A percentile compares a stretch with the other conserved stretches of the same genome.
Evolutionary conservation across 2,113 vertebrate species (phyloP).

Genomic region (Sylvilagus bachmani): DNA sequence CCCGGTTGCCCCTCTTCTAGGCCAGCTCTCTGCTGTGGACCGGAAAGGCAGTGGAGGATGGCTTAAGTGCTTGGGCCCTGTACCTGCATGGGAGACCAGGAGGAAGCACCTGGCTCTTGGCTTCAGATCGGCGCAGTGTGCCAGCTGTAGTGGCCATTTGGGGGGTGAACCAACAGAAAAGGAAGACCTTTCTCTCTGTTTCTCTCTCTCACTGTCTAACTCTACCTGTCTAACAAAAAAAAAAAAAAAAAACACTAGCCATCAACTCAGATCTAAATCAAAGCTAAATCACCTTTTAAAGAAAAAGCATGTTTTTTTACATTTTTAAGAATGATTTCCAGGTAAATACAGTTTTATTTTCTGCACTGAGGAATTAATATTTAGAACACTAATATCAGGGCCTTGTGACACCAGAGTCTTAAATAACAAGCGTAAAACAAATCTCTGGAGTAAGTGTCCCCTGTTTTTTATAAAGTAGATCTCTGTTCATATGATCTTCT

Average conservation of each 20-base stretch:
- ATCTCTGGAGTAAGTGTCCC: neutral
- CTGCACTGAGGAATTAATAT: conserved; percentile 22
- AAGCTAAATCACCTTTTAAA: conserved; percentile 8
- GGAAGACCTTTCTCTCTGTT: too few species aligned
- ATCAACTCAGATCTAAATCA: conserved; percentile 9
- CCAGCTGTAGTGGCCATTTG: too few species aligned
- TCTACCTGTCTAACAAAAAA: too few species aligned
- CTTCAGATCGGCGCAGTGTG: too few species aligned
- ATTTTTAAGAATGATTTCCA: conserved; percentile 53
- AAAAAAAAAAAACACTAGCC: neutral
- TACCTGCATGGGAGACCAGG: too few species aligned
- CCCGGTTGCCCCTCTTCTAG: too few species aligned
- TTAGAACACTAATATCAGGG: conserved; percentile 19
- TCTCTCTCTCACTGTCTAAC: too few species aligned
- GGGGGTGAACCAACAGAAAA: too few species aligned
- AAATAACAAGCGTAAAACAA: conserved; percentile 18
- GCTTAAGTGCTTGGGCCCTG: too few species aligned
- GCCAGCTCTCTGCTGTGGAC: too few species aligned
- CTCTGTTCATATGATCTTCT: neutral
- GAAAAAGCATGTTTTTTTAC: conserved; percentile 2
- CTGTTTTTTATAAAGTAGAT: conserved; percentile 37
- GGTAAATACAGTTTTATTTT: conserved; percentile 44
- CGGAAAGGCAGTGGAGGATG: too few species aligned
- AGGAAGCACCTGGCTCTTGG: too few species aligned
- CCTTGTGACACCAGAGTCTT: neutral